Base-by-base conservation (phyloP, 2,797 vertebrate genomes). In the Crypturellus tataupa region DNA sequence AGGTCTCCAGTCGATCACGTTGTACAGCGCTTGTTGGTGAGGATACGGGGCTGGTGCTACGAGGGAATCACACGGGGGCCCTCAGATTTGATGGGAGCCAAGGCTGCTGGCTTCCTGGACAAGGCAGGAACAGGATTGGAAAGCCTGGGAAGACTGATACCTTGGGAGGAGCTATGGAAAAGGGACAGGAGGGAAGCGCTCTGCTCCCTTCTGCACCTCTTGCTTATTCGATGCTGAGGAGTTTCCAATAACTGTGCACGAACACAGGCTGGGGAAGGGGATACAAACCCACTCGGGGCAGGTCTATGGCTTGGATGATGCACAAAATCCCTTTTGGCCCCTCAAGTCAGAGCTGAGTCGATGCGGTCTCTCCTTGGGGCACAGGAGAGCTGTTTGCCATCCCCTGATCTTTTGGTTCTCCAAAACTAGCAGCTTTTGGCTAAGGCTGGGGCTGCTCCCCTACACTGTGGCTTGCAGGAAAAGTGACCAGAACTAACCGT, bases 1-100 rank as follows among this genome's bases (percentile, higher is more conserved):
- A 81, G 8, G 49, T 76, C 95, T 92, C 87, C 7, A 20, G 89
- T 80, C 62, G 13, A 23, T 89, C 94, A 95, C 92, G 80, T 33
- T 89, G 25, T 2, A 44, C 78, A 47, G 94, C 83, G 37, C 63
- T 77, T 71, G 85, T 77, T 58, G 77, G 64, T 21, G 72, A 24
- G 53, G 29, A 18, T 19, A 3, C 2, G 3, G 72, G 82, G 47
- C 31, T 12, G 47, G 73, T 72, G 63, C 4, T 3, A 31, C 0
- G 4, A 55, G 60, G 65, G 33, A 51, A 23, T 72, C 19, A 21
- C 33, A 21, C 13, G 24, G 31, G n/a, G 67, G n/a, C n/a, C n/a
- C 33, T 12, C 24, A 4, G 25, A 19, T 18, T 27, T 25, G 27
- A 5, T 13, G 33, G 67, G 33, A 70, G 25, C 11, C 9, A 20